Base-by-base conservation (phyloP, 2,797 vertebrate genomes). In the Spinibarbus caldwelli region DNA sequence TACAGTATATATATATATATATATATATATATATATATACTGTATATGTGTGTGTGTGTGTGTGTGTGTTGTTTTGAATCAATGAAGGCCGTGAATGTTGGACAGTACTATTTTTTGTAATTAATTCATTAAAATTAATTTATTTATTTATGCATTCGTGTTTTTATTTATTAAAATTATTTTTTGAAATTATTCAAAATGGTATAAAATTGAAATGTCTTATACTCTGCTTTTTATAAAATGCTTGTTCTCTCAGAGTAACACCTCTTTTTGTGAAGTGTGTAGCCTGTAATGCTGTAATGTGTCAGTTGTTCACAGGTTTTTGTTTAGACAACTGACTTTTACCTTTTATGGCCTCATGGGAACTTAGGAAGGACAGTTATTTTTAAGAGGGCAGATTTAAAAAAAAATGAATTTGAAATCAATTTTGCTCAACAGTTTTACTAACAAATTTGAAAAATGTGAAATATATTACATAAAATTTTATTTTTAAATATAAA, bases 301-400 rank as follows among this genome's bases (percentile, higher is more conserved):
- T 26, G 71, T 85, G 64, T 84, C 71, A 64, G 36, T 10, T 43
- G 49, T 71, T 87, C 70, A 49, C 86, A 84, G 62, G 45, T 87
- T 78, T 87, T 49, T 87, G 70, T 87, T 84, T 84, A 36, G 38
- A 70, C 71, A 83, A 80, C 72, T 75, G 81, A 67, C 57, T 29
- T 29, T 66, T 47, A 68, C 45, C 47, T 67, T 78, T 45, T 52
- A 79, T 34, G 57, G 49, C 52, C 52, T 38, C 70, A 71, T 64
- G 86, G 47, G 82, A 85, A 85, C 78, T 76, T 31, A 75, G 38
- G 12, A 81, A 87, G 38, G 41, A 67, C 57, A n/a, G 2, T 38
- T 73, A 9, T 34, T 31, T 67, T 70, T 7, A 49, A 68, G 14
- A 70, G 5, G 19, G 14, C 31, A 17, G 23, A 45, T 70, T 71